phyloP scores from a whole-genome alignment of 2,113 vertebrate genomes.

The Lonchura striata region DNA sequence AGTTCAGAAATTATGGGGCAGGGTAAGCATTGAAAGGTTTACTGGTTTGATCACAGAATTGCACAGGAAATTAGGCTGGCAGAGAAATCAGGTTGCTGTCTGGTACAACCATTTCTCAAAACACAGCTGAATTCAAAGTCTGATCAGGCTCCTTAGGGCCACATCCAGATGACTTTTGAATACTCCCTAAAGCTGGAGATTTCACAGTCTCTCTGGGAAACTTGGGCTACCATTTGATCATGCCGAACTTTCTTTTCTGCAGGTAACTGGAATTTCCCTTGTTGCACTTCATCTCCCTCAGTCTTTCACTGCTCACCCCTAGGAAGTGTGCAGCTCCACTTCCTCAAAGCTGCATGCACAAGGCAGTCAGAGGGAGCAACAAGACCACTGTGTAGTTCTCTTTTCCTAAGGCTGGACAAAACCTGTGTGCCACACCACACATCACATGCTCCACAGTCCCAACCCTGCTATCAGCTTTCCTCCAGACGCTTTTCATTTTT shows the following conservation, averaged over 20 bases:
- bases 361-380: background rate
- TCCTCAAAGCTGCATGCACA: background rate
- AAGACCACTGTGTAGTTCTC: background rate
- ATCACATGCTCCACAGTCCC: background rate
- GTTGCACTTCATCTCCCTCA: background rate
- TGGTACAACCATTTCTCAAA: background rate
- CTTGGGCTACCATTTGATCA: background rate
- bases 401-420: background rate
- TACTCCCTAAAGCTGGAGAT: background rate
- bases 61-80: background rate
- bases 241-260: background rate
- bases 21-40: background rate
- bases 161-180: background rate
- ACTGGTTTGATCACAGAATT: background rate
- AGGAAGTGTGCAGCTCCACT: background rate
- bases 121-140: background rate
- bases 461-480: background rate
- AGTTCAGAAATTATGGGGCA: background rate
- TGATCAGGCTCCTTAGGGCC: background rate
- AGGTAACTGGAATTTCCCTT: background rate
- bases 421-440: background rate
- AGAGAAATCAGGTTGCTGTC: background rate
- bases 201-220: background rate
- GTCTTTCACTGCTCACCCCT: background rate
- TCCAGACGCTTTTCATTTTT: background rate